A percentile compares a stretch with the other conserved stretches of the same genome.
These are phyloP conservation scores for Leptestheria dahalacensis DNA, from an alignment of 1,140 invertebrate species.

Conservation along the genomic window DNA sequence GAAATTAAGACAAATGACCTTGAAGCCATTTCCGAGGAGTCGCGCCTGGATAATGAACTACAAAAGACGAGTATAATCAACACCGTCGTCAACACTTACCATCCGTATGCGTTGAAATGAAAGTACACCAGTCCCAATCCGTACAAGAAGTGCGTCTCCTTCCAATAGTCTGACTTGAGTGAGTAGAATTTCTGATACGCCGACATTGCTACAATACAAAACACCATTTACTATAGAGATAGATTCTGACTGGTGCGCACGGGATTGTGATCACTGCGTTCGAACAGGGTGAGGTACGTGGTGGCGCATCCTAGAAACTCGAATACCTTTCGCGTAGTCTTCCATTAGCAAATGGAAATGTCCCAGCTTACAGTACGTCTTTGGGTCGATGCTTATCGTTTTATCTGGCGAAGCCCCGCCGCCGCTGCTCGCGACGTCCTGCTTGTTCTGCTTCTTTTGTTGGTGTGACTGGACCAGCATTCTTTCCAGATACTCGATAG, in stretches of 20 bases:
- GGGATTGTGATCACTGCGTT: too few species aligned
- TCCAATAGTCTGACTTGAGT: constrained; percentile 65
- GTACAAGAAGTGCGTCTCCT: constrained; percentile 78
- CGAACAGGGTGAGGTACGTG: neutral
- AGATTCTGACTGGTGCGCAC: too few species aligned
- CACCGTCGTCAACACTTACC: constrained; percentile 55
- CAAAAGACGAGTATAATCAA: neutral
- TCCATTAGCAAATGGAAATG: constrained; percentile 82
- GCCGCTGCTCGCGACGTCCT: constrained; percentile 14
- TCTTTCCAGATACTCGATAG: constrained; percentile 65
- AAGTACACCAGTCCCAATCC: constrained; percentile 88
- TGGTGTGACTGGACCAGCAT: constrained; percentile 44
- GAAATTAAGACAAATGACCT: neutral
- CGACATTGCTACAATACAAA: constrained; percentile 69
- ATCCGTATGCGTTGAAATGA: constrained; percentile 85
- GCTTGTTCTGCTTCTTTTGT: constrained; percentile 24
- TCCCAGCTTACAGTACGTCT: constrained; percentile 82
- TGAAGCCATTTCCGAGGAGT: neutral
- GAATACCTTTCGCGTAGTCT: constrained; percentile 76
- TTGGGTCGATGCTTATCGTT: constrained; percentile 60
- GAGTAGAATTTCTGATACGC: constrained; percentile 78
- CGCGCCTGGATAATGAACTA: neutral
- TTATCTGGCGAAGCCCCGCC: constrained; percentile 13
- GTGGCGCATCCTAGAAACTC: neutral
- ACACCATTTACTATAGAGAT: too few species aligned